Base-by-base conservation (phyloP, 2,888 invertebrate species). In the Drosophila sordidula region DNA sequence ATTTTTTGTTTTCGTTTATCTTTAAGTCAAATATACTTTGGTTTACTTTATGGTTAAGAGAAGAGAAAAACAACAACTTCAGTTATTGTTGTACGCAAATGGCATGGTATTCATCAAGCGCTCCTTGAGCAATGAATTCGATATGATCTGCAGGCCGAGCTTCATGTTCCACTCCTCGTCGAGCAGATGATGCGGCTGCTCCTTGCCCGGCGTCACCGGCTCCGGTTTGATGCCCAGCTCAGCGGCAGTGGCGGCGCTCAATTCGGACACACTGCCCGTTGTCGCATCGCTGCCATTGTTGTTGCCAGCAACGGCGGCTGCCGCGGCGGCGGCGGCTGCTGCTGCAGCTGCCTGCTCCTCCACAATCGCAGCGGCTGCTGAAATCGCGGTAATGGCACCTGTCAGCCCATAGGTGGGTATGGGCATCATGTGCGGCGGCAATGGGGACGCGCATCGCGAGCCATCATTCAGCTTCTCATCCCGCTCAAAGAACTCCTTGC, bases 121-220 rank as follows among this genome's bases (percentile, higher is more conserved):
- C 81, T 92, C 92, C 80, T 92, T 92, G 70, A 92, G 90, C 80
- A 92, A 84, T 39, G 92, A 91, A 87, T 92, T 92, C 54, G 92
- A 92, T 66, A 92, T 92, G 50, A 92, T 82, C 78, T 92, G 92
- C 78, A 92, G 86, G 71, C 92, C 91, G 39, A 92, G 81, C 83
- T 92, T 92, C 92, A 92, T 92, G 80, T 92, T 92, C 92, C 92
- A 92, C 65, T 92, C 92, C 61, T 92, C 92, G 67, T 89, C 90
- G 61, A 90, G 75, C 65, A 90, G 78, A 58, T 83, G 68, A 42
- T 74, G 75, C 41, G 63, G 65, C 52, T 87, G 79, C 12, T 71
- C 47, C 51, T 90, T 87, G 56, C 67, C 54, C 34, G 88, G 89
- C 38, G 87, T 86, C 32, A 90, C 54, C 12, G 89, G 88, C 55